These are phyloP conservation scores for Seira sanloemensis DNA, from an alignment of 2,888 invertebrate species.

Conservation along the genomic window DNA sequence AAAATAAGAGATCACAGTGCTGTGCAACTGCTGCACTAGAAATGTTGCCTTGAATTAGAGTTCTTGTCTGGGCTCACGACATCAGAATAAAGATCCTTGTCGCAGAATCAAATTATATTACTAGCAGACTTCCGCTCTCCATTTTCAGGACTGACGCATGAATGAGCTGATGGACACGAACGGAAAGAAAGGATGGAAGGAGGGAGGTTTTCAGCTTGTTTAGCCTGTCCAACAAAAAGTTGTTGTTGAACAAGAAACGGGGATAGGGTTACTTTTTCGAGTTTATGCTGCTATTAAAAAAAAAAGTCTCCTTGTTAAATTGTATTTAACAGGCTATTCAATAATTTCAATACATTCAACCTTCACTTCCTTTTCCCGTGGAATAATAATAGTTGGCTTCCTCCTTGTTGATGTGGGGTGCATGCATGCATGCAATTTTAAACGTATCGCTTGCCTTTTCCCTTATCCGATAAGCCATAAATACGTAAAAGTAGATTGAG, in stretches of 20 bases:
- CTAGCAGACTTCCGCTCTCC: conserved; percentile 58
- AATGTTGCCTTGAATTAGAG: neutral
- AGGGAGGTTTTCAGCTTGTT: conserved; percentile 46
- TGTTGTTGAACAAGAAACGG: conserved; percentile 29
- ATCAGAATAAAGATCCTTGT: conserved; percentile 60
- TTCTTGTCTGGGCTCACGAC: conserved; percentile 30
- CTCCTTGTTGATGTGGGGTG: conserved; percentile 14
- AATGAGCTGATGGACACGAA: conserved; percentile 47
- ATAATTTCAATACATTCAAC: conserved; percentile 43
- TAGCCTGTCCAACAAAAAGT: conserved; percentile 32
- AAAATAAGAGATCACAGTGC: conserved; percentile 24
- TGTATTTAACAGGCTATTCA: conserved; percentile 52
- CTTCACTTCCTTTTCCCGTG: conserved; percentile 3
- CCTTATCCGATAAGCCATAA: conserved; percentile 8
- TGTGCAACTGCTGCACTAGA: conserved; percentile 5
- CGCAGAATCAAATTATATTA: conserved; percentile 60
- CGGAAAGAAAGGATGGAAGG: conserved; percentile 49
- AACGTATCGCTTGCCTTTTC: conserved; percentile 2
- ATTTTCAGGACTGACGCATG: conserved; percentile 56
- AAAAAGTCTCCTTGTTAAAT: conserved; percentile 44
- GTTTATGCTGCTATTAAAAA: conserved; percentile 7
- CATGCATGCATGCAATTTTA: conserved; percentile 20
- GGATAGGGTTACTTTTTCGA: conserved; percentile 37
- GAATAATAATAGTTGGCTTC: conserved; percentile 19
- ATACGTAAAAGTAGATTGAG: conserved; percentile 8